These are phyloP conservation scores for Chrysina gloriosa DNA, from an alignment of 2,888 invertebrate species.

Conservation along the genomic window DNA sequence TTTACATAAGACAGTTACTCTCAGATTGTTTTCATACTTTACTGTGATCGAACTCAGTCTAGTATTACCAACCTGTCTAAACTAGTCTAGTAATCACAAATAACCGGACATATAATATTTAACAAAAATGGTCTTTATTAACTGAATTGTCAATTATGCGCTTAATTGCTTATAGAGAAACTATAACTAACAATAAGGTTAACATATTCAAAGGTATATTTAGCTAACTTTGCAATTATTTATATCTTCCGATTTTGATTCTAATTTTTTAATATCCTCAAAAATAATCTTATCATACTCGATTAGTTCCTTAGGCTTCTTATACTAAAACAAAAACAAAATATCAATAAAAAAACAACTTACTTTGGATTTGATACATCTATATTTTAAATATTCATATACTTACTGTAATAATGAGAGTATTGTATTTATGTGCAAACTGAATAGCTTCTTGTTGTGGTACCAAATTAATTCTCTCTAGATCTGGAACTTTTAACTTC, in stretches of 20 bases:
- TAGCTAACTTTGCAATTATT: constrained; percentile 63
- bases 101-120: too few relatives aligned
- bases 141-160: too few relatives aligned
- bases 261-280: constrained; percentile 59
- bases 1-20: too few relatives aligned
- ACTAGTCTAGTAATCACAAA: too few relatives aligned
- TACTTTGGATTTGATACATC: constrained; percentile 6
- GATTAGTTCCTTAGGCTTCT: constrained; percentile 77
- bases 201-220: too few relatives aligned
- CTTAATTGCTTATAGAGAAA: too few relatives aligned
- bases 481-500: constrained; percentile 76
- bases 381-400: constrained; percentile 3
- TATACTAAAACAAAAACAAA: constrained; percentile 71
- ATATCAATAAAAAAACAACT: background rate
- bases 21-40: too few relatives aligned
- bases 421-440: constrained; percentile 79
- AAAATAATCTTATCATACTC: constrained; percentile 75
- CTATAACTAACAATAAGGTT: too few relatives aligned
- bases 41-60: too few relatives aligned
- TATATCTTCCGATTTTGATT: constrained; percentile 56
- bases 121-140: too few relatives aligned
- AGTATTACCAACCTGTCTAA: too few relatives aligned
- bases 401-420: constrained; percentile 79
- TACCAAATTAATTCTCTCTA: constrained; percentile 73
- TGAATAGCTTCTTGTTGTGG: constrained; percentile 75